Evolutionary conservation across 2,797 vertebrate species (phyloP).

Genomic region (Hydrophis major): DNA sequence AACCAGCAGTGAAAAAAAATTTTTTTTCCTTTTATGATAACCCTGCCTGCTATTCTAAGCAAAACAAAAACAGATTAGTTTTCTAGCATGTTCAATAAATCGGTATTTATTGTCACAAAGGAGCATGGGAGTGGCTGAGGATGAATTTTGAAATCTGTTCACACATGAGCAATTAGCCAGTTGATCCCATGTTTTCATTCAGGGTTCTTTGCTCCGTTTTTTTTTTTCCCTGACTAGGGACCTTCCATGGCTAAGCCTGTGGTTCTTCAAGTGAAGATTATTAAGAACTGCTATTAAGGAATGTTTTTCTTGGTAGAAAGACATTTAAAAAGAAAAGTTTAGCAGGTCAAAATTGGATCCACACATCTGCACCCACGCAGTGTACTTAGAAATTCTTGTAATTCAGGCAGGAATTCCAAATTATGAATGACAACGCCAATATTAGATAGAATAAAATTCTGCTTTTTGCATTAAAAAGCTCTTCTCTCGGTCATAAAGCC

Average conservation of each 20-base stretch:
- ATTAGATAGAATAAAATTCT: background rate
- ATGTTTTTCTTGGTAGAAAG: background rate
- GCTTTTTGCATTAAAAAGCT: background rate
- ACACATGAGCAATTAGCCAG: background rate
- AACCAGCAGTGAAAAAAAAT: background rate
- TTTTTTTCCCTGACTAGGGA: background rate
- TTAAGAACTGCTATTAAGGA: background rate
- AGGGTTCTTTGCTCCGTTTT: background rate
- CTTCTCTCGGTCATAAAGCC: background rate
- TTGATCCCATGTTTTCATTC: background rate
- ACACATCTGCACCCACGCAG: background rate
- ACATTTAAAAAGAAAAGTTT: background rate
- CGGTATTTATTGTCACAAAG: constrained; percentile 12
- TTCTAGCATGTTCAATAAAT: background rate
- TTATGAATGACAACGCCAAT: background rate
- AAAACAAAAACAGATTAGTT: background rate
- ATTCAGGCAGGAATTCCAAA: background rate
- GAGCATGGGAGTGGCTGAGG: background rate
- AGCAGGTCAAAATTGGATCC: background rate
- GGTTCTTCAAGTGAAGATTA: background rate
- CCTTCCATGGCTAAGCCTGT: background rate
- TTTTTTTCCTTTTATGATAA: background rate
- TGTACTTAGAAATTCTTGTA: background rate
- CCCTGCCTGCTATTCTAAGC: background rate
- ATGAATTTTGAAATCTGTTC: background rate